Percentiles rank a stretch among this genome's conserved stretches.
These are phyloP conservation scores for Notospermus geniculatus DNA, from an alignment of 1,140 invertebrate genomes.

Conservation along the genomic window DNA sequence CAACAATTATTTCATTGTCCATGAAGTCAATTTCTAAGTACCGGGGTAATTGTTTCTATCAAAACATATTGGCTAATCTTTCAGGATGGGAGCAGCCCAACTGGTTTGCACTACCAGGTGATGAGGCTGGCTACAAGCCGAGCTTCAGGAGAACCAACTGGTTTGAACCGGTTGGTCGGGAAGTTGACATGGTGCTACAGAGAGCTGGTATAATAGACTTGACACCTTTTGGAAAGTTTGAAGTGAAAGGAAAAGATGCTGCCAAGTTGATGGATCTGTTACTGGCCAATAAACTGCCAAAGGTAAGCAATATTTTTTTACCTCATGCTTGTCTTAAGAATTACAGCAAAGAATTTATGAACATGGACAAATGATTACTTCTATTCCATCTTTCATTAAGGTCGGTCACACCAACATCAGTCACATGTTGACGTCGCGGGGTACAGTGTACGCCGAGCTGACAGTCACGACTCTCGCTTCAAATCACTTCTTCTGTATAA, in stretches of 20 bases:
- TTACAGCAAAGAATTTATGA: too few relatives aligned
- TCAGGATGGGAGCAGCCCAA: constrained; percentile 52
- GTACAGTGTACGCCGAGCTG: constrained; percentile 49
- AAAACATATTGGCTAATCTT: too few relatives aligned
- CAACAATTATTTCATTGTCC: not conserved
- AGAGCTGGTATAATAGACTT: constrained; percentile 49
- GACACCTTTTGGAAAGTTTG: constrained; percentile 51
- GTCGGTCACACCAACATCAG: constrained; percentile 40
- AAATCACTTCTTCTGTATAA: constrained; percentile 45
- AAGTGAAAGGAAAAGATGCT: constrained; percentile 39
- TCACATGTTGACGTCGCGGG: constrained; percentile 48
- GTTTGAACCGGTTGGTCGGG: constrained; percentile 45
- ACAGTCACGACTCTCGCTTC: constrained; percentile 41
- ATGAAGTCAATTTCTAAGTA: too few relatives aligned
- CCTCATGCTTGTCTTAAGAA: not conserved
- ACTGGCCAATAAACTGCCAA: constrained; percentile 47
- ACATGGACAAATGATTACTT: constrained; percentile 13
- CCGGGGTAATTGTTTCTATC: too few relatives aligned
- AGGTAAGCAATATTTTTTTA: constrained; percentile 25
- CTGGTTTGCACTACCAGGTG: constrained; percentile 40
- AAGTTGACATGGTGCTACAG: constrained; percentile 42
- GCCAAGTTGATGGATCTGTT: constrained; percentile 40
- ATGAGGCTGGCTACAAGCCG: constrained; percentile 40
- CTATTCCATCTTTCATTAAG: constrained; percentile 21
- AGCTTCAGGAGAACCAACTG: constrained; percentile 52